Conservation (phyloP, 2,113 vertebrate species). For the Acrocephalus kingi region DNA sequence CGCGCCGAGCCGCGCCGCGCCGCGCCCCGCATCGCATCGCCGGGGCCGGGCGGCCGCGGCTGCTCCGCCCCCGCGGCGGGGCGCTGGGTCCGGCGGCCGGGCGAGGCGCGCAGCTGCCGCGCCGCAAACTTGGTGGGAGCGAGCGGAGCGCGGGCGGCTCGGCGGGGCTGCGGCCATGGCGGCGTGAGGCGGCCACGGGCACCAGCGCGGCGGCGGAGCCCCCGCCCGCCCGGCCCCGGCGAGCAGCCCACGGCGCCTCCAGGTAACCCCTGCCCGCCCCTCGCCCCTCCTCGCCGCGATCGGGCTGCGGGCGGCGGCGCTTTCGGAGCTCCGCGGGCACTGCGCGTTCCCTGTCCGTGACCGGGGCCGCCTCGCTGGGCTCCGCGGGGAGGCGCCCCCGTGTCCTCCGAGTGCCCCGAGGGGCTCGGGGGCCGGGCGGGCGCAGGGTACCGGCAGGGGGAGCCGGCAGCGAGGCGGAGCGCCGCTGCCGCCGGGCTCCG, state of each 20-base stretch:
- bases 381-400: too few relatives aligned
- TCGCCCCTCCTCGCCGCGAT: background rate
- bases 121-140: too few relatives aligned
- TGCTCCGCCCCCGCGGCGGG: background rate
- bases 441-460: slow-evolving; percentile 60
- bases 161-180: too few relatives aligned
- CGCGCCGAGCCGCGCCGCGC: background rate
- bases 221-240: too few relatives aligned
- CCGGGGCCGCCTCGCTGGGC: background rate
- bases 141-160: too few relatives aligned
- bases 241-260: background rate
- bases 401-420: background rate
- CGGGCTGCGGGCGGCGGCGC: background rate
- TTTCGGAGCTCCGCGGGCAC: too few relatives aligned
- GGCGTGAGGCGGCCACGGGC: too few relatives aligned
- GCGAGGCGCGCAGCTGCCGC: too few relatives aligned
- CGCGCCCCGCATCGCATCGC: background rate
- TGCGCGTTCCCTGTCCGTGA: background rate
- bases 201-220: too few relatives aligned
- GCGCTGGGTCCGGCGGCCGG: background rate
- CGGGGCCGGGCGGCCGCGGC: background rate
- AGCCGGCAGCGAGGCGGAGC: slow-evolving; percentile 47
- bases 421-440: background rate
- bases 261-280: background rate
- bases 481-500: background rate